A percentile compares a stretch with the other conserved stretches of the same genome.
phyloP scores from a whole-genome alignment of 2,797 vertebrate species.

The Galaxias olidus region DNA sequence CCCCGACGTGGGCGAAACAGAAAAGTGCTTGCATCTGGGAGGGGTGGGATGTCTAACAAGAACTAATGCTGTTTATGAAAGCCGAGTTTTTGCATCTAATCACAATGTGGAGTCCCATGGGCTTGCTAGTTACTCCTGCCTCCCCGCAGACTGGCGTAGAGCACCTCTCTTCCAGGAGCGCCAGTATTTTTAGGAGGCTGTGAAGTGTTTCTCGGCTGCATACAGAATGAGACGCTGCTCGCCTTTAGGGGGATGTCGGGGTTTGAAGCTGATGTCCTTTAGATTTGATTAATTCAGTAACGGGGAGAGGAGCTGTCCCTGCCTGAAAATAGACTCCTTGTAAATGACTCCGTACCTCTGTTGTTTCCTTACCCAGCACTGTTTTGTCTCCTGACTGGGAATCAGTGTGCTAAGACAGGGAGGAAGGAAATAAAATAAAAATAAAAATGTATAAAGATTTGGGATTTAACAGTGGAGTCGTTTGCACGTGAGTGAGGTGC shows the following conservation, averaged over 20 bases:
- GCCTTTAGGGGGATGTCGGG: constrained; percentile 96
- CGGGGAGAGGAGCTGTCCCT: constrained; percentile 79
- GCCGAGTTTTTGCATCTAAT: constrained; percentile 89
- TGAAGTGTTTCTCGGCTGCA: constrained; percentile 91
- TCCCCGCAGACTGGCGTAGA: constrained; percentile 85
- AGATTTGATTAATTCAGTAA: constrained; percentile 98
- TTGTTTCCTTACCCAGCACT: constrained; percentile 74
- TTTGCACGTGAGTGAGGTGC: constrained; percentile 40
- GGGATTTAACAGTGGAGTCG: constrained; percentile 70
- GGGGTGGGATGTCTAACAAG: constrained; percentile 77
- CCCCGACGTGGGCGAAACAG: constrained; percentile 59
- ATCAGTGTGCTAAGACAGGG: constrained; percentile 73
- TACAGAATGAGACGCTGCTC: constrained; percentile 91
- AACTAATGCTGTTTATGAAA: constrained; percentile 91
- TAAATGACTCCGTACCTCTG: constrained; percentile 78
- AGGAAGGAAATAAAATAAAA: constrained; percentile 55
- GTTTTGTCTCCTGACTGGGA: constrained; percentile 75
- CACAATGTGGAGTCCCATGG: constrained; percentile 91
- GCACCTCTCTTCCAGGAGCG: constrained; percentile 91
- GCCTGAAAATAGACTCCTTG: constrained; percentile 81
- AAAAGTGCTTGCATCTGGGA: constrained; percentile 63
- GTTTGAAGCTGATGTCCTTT: constrained; percentile 99
- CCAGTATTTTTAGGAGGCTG: constrained; percentile 99
- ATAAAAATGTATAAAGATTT: constrained; percentile 62
- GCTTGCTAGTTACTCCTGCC: constrained; percentile 89